A percentile compares a stretch with the other conserved stretches of the same genome.
Evolutionary conservation across 2,888 invertebrate genomes (phyloP).

Genomic region (Spilosoma lubricipeda): DNA sequence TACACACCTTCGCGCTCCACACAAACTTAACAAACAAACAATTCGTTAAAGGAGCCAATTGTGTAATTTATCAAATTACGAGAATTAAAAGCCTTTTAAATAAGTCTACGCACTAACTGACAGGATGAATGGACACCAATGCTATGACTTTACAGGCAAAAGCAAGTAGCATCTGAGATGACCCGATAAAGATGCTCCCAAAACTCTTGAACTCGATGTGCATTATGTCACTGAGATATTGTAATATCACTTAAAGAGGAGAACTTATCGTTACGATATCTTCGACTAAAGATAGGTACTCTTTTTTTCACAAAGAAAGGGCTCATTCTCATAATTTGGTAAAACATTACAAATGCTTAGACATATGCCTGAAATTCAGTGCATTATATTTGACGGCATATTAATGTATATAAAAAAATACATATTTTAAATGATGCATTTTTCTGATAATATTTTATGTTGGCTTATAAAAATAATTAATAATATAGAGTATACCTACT

Average conservation of each 20-base stretch:
- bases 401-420: neutral
- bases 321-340: neutral
- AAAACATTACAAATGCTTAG: neutral
- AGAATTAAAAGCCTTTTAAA: neutral
- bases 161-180: neutral
- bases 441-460: no score
- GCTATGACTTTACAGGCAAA: neutral
- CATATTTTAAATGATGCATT: no score
- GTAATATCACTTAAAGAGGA: no score
- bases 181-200: no score
- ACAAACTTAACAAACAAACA: constrained; percentile 8
- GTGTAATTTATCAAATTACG: neutral
- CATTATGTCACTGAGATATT: no score
- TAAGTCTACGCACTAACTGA: neutral
- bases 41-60: neutral
- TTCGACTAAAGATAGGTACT: no score
- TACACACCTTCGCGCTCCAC: constrained; percentile 8
- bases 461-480: neutral
- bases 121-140: neutral
- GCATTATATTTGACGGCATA: neutral
- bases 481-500: neutral
- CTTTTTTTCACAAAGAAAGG: neutral
- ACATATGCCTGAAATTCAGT: neutral
- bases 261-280: no score
- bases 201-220: no score